Evolutionary conservation across 1,140 invertebrate genomes (phyloP).

Genomic region (Hypsibius dujardini): DNA sequence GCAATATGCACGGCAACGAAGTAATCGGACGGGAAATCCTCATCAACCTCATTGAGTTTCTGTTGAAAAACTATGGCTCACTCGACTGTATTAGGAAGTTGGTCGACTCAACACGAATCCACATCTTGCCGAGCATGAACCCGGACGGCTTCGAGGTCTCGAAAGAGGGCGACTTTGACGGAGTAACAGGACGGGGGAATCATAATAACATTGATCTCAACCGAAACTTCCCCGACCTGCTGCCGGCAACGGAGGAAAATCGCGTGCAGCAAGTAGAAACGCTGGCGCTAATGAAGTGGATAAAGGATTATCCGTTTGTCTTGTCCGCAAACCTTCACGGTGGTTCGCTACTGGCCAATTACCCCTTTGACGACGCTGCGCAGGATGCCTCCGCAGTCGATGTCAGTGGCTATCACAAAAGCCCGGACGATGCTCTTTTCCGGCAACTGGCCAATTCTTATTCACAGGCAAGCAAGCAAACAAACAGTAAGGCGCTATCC

Average conservation of each 20-base stretch:
- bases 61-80: slow-evolving; percentile 64
- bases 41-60: slow-evolving; percentile 58
- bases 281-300: slow-evolving; percentile 74
- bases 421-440: slow-evolving; percentile 70
- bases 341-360: slow-evolving; percentile 77
- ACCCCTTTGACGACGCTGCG: slow-evolving; percentile 70
- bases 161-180: slow-evolving; percentile 43
- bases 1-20: slow-evolving; percentile 93
- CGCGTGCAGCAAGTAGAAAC: slow-evolving; percentile 60
- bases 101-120: slow-evolving; percentile 56
- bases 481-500: no score
- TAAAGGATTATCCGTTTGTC: slow-evolving; percentile 66
- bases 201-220: slow-evolving; percentile 67
- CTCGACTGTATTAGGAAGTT: slow-evolving; percentile 54
- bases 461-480: no score
- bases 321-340: slow-evolving; percentile 91
- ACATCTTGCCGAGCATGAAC: slow-evolving; percentile 89
- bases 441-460: slow-evolving; percentile 60
- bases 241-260: slow-evolving; percentile 45
- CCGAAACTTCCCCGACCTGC: slow-evolving; percentile 94
- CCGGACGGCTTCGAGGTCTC: slow-evolving; percentile 83
- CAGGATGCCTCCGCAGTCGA: slow-evolving; percentile 57
- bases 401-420: slow-evolving; percentile 40
- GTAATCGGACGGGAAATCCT: slow-evolving; percentile 73
- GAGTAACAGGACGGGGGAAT: slow-evolving; percentile 55